phyloP scores from a whole-genome alignment of 2,888 invertebrate genomes.

The Ernsta delagoae region DNA sequence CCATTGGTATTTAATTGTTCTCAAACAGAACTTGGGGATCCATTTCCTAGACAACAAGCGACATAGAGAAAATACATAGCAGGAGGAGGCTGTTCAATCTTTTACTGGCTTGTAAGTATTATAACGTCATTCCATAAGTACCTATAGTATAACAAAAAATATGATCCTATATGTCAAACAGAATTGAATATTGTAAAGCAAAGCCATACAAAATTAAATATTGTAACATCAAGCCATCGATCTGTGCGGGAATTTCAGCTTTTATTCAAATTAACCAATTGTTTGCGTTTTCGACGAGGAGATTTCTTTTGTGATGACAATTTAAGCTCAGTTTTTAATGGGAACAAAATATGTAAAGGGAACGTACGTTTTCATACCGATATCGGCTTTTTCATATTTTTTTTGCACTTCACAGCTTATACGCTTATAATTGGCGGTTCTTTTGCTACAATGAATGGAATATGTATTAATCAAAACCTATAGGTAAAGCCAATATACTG shows the following conservation, averaged over 20 bases:
- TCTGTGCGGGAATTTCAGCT: constrained; percentile 22
- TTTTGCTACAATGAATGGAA: neutral
- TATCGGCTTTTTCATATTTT: neutral
- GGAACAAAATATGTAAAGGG: constrained; percentile 14
- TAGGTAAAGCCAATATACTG: no score
- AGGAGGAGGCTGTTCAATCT: no score
- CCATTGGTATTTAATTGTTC: no score
- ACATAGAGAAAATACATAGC: no score
- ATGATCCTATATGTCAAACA: no score
- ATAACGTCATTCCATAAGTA: no score
- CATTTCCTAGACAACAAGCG: no score
- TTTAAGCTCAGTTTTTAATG: constrained; percentile 28
- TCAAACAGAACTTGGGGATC: no score
- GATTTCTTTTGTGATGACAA: constrained; percentile 25
- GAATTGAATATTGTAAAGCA: no score
- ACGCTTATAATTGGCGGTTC: neutral
- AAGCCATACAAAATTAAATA: no score
- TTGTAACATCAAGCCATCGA: neutral
- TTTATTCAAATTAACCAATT: constrained; percentile 30
- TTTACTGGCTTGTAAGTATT: no score
- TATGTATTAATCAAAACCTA: neutral
- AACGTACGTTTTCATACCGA: neutral
- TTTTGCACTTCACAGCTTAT: neutral
- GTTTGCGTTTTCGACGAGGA: constrained; percentile 23
- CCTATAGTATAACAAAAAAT: no score